A percentile compares a stretch with the other conserved stretches of the same genome.
phyloP scores from a whole-genome alignment of 2,797 vertebrate species.

The Myripristis jacobus region DNA sequence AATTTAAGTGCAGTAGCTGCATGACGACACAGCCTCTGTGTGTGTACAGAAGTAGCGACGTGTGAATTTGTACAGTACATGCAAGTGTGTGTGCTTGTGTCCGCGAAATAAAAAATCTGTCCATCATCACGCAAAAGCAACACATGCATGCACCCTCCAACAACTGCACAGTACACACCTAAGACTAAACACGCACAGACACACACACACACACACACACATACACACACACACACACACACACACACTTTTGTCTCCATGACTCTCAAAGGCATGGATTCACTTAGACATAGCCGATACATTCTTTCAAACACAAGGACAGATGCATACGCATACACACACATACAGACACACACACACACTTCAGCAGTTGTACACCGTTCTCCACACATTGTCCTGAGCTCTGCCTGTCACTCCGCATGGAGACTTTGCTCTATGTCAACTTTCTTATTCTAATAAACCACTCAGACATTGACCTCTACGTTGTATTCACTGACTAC shows the following conservation, averaged over 20 bases:
- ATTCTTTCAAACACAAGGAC: not conserved
- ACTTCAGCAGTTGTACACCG: constrained; percentile 72
- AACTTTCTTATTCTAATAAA: constrained; percentile 89
- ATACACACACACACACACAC: constrained; percentile 3
- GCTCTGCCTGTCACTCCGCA: constrained; percentile 83
- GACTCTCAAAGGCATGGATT: not conserved
- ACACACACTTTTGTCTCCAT: not conserved
- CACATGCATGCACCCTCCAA: constrained; percentile 77
- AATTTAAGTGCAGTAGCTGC: constrained; percentile 84
- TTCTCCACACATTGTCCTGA: constrained; percentile 76
- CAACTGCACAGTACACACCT: constrained; percentile 73
- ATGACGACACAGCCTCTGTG: constrained; percentile 84
- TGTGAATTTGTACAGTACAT: constrained; percentile 84
- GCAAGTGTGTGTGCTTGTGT: constrained; percentile 81
- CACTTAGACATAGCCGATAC: not conserved
- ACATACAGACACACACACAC: constrained; percentile 36
- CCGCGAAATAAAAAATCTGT: constrained; percentile 73
- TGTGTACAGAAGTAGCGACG: constrained; percentile 79
- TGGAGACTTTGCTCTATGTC: constrained; percentile 85
- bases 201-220: constrained; percentile 34
- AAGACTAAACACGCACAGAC: no score
- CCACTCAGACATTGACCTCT: constrained; percentile 74
- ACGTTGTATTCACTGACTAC: constrained; percentile 37
- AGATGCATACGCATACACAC: not conserved
- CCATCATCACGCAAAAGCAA: constrained; percentile 73